Conservation (phyloP, 2,888 invertebrate genomes). For the Hermodice carunculata region DNA sequence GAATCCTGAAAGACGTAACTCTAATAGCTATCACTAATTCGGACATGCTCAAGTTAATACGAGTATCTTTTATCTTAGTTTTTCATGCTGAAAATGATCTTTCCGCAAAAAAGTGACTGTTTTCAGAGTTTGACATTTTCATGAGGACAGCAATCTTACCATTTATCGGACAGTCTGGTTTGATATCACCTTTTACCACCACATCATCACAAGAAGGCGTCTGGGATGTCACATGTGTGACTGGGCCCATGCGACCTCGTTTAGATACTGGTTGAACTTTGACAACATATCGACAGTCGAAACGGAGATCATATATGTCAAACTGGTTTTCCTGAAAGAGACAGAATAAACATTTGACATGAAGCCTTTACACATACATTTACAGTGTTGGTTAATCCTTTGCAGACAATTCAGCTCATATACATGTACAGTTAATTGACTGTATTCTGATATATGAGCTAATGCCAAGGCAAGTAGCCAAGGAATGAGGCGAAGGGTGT, state of each 20-base stretch:
- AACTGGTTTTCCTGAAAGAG: slow-evolving; percentile 48
- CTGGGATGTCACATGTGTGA: slow-evolving; percentile 35
- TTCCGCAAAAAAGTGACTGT: background rate
- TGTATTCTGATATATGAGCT: no score
- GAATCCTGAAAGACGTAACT: no score
- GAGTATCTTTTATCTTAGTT: no score
- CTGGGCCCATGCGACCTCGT: slow-evolving; percentile 33
- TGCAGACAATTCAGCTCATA: no score
- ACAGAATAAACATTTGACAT: background rate
- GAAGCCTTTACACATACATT: background rate
- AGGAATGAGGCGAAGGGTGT: no score
- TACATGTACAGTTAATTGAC: no score
- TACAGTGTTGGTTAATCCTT: no score
- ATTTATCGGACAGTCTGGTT: slow-evolving; percentile 46
- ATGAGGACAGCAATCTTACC: slow-evolving; percentile 32
- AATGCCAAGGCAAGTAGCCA: no score
- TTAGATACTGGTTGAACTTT: slow-evolving; percentile 47
- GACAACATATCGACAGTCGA: slow-evolving; percentile 55
- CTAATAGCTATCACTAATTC: no score
- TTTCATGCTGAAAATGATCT: background rate
- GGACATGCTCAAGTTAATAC: no score
- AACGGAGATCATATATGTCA: slow-evolving; percentile 55
- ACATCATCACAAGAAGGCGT: slow-evolving; percentile 47
- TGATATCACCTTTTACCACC: slow-evolving; percentile 33
- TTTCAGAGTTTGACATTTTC: background rate